Evolutionary conservation across 2,888 invertebrate genomes (phyloP).

Genomic region (Stenurella melanura): DNA sequence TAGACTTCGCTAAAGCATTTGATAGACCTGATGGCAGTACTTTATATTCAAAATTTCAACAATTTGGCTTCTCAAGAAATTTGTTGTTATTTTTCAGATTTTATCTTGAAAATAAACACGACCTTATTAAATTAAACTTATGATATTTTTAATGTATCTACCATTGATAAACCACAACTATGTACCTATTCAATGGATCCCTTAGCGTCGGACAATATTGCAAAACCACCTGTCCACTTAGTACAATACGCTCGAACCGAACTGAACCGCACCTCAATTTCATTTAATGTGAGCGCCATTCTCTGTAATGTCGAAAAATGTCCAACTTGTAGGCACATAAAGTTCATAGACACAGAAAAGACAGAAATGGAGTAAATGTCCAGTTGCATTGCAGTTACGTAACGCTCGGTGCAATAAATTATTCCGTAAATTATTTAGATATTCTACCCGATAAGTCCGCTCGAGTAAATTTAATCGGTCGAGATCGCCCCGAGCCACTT

Average conservation of each 20-base stretch:
- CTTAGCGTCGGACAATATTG: background rate
- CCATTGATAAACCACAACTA: too few relatives aligned
- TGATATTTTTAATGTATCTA: too few relatives aligned
- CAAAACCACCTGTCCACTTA: conserved; percentile 26
- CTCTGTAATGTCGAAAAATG: conserved; percentile 38
- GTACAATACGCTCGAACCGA: conserved; percentile 19
- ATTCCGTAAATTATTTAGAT: conserved; percentile 50
- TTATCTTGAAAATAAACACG: too few relatives aligned
- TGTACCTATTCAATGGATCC: background rate
- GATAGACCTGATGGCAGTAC: too few relatives aligned
- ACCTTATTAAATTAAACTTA: too few relatives aligned
- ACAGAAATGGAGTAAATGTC: conserved; percentile 46
- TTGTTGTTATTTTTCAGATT: too few relatives aligned
- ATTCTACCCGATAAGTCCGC: conserved; percentile 44
- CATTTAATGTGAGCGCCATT: conserved; percentile 14
- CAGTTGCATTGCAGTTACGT: conserved; percentile 44
- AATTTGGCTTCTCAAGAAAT: too few relatives aligned
- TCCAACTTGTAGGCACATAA: conserved; percentile 21
- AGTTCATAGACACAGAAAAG: conserved; percentile 39
- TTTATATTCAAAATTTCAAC: too few relatives aligned
- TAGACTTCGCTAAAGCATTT: too few relatives aligned
- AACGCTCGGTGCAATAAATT: conserved; percentile 47
- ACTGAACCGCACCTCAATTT: conserved; percentile 18
- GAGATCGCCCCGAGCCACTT: conserved; percentile 33
- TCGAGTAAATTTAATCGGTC: conserved; percentile 40